A percentile compares a stretch with the other conserved stretches of the same genome.
Evolutionary conservation across 2,113 vertebrate species (phyloP).

Genomic region (Cyanocitta stelleri): DNA sequence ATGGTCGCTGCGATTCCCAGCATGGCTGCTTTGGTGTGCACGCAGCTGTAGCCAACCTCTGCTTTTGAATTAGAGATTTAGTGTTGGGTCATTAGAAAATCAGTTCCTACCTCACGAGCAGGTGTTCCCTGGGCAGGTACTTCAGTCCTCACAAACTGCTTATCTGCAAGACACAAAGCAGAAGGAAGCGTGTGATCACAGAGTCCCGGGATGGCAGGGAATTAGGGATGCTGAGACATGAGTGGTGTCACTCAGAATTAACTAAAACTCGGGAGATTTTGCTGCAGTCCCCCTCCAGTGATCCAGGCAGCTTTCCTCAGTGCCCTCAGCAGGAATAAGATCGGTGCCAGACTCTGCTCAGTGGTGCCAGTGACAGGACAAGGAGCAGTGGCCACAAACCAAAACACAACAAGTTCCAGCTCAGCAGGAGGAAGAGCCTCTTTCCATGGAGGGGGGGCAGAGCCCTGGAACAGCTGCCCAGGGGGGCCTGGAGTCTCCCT

Average conservation of each 20-base stretch:
- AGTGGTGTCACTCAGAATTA: neutral
- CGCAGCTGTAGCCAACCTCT: neutral
- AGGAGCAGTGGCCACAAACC: neutral
- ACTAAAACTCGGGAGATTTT: too few relatives aligned
- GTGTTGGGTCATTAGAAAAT: neutral
- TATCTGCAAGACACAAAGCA: conserved; percentile 26
- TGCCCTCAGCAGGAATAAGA: rapidly evolving
- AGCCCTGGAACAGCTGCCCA: neutral
- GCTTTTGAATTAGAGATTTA: neutral
- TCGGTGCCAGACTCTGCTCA: neutral
- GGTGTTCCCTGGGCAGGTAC: neutral
- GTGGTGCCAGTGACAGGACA: neutral
- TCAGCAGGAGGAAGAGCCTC: neutral
- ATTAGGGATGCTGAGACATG: rapidly evolving
- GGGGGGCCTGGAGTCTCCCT: neutral
- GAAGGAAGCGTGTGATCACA: neutral
- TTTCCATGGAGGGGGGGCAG: neutral
- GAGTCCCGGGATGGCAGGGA: neutral
- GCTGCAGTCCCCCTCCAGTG: neutral
- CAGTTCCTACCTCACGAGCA: conserved; percentile 43
- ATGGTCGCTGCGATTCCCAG: neutral
- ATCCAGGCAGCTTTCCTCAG: neutral
- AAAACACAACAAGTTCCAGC: rapidly evolving
- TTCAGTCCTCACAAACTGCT: neutral
- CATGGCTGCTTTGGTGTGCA: neutral